Conservation (phyloP, 2,888 invertebrate species). For the Chromoteleia sp. region DNA sequence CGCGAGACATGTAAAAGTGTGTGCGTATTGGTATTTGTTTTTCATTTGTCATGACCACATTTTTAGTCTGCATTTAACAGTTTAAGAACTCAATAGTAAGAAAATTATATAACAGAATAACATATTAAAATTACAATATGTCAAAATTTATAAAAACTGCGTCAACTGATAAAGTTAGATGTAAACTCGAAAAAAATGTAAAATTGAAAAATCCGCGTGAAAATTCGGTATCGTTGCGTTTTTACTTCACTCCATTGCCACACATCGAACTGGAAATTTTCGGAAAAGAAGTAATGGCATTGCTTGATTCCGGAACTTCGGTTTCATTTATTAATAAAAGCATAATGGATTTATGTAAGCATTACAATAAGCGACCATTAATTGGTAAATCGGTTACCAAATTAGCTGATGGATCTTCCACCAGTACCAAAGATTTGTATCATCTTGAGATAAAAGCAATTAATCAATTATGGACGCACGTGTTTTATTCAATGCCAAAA, state of each 20-base stretch:
- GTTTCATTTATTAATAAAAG: conserved; percentile 32
- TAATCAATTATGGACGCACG: background rate
- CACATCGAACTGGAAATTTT: conserved; percentile 40
- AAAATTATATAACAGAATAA: no score
- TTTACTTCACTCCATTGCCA: conserved; percentile 37
- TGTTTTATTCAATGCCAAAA: conserved; percentile 5
- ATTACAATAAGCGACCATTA: background rate
- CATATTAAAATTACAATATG: no score
- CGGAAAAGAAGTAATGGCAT: background rate
- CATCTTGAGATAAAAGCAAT: conserved; percentile 1
- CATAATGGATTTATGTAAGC: conserved; percentile 3
- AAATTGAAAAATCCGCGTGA: no score
- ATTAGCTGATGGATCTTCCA: conserved; percentile 8
- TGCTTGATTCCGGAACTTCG: conserved; percentile 38
- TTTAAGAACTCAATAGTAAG: no score
- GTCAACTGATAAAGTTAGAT: no score
- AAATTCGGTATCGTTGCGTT: conserved; percentile 3
- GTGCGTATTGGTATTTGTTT: no score
- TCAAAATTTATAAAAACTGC: no score
- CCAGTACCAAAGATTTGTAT: conserved; percentile 1
- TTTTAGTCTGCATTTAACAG: no score
- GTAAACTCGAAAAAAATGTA: no score
- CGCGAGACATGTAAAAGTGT: no score
- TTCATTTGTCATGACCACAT: no score
- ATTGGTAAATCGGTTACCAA: background rate